Conservation (phyloP, 2,797 vertebrate genomes). For the Pempheris klunzingeri region DNA sequence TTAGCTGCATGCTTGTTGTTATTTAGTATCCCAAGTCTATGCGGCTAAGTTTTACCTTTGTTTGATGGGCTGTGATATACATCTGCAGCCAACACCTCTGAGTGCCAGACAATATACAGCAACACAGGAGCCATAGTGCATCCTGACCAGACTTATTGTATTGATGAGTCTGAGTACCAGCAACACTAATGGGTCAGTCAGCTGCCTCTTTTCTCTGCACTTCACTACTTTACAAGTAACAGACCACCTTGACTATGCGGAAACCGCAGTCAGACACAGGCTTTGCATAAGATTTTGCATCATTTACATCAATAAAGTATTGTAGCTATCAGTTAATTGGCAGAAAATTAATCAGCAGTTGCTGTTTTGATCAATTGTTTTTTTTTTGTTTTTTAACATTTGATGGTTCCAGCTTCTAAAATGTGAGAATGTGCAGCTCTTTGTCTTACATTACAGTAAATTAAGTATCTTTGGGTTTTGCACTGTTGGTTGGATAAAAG, state of each 20-base stretch:
- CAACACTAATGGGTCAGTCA: conserved; percentile 55
- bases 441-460: neutral
- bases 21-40: conserved; percentile 13
- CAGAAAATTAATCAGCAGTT: neutral
- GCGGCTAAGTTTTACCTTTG: conserved; percentile 19
- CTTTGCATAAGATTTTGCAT: neutral
- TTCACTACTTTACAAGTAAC: conserved; percentile 21
- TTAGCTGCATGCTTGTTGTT: conserved; percentile 11
- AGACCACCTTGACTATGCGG: conserved; percentile 20
- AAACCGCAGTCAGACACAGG: conserved; percentile 14
- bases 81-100: conserved; percentile 47
- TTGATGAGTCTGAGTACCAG: conserved; percentile 56
- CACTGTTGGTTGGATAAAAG: neutral
- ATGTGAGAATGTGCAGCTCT: neutral
- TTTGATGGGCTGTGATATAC: conserved; percentile 35
- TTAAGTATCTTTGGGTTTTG: neutral
- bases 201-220: conserved; percentile 41
- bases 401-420: neutral
- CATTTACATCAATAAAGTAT: neutral
- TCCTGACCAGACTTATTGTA: conserved; percentile 57
- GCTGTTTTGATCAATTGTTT: neutral
- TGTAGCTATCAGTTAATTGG: accelerated
- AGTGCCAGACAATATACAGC: conserved; percentile 43
- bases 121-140: conserved; percentile 51
- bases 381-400: neutral